Conservation (phyloP, 2,113 vertebrate genomes). For the Equus przewalskii region DNA sequence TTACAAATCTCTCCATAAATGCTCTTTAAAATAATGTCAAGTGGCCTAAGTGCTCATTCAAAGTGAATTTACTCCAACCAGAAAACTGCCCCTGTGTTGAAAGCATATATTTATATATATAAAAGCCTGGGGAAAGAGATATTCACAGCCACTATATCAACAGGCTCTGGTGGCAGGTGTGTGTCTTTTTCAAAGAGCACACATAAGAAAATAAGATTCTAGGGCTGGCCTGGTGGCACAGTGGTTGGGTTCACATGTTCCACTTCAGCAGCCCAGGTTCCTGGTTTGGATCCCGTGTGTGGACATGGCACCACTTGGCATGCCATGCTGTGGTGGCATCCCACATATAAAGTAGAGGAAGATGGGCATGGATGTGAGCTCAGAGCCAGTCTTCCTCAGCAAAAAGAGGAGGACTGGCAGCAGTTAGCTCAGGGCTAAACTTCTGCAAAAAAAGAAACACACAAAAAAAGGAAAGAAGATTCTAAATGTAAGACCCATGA, state of each 20-base stretch:
- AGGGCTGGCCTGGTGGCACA: no score
- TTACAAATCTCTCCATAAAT: neutral
- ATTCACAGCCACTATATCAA: neutral
- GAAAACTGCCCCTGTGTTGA: neutral
- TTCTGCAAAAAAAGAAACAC: no score
- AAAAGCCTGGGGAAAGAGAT: neutral
- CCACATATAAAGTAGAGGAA: no score
- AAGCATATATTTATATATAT: neutral
- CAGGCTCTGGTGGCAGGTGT: neutral
- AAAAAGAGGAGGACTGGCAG: no score
- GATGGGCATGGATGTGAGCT: no score
- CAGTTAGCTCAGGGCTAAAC: no score
- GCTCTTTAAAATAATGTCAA: neutral
- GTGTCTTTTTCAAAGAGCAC: constrained; percentile 64
- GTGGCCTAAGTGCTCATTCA: neutral
- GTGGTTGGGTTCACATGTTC: no score
- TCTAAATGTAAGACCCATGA: constrained; percentile 35
- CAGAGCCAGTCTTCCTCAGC: no score
- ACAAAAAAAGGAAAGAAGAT: neutral
- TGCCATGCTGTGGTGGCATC: no score
- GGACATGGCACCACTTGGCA: no score
- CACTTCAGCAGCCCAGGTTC: no score
- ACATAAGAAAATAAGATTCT: constrained; percentile 65
- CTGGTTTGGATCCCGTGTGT: no score
- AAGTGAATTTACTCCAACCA: neutral